Evolutionary conservation across 2,113 vertebrate genomes (phyloP).

Genomic region (Otolemur garnettii): DNA sequence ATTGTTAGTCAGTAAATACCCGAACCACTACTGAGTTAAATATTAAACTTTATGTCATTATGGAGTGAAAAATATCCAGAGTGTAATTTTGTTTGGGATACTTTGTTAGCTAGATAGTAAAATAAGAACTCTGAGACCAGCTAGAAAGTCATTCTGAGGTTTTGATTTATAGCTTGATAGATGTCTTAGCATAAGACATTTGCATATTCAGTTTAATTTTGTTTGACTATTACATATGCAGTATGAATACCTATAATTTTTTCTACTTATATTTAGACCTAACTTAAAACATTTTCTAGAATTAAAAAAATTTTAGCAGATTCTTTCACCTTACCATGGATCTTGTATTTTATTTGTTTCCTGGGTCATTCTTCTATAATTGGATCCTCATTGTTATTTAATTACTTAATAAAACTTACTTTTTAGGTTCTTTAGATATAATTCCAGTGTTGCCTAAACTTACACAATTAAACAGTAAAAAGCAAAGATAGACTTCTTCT

Average conservation of each 20-base stretch:
- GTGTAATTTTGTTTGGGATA: slow-evolving; percentile 59
- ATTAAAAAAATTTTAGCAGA: slow-evolving; percentile 46
- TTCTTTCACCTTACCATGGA: neutral
- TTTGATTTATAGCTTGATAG: slow-evolving; percentile 53
- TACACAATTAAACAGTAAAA: neutral
- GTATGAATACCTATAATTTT: slow-evolving; percentile 17
- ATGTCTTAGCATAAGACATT: slow-evolving; percentile 52
- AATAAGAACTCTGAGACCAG: slow-evolving; percentile 64
- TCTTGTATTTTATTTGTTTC: slow-evolving; percentile 38
- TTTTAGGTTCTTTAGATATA: neutral
- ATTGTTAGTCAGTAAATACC: slow-evolving; percentile 58
- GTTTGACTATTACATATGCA: neutral
- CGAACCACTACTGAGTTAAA: neutral
- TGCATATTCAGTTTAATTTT: slow-evolving; percentile 55
- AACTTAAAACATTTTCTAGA: slow-evolving; percentile 9
- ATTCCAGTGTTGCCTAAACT: neutral
- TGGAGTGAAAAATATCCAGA: slow-evolving; percentile 63
- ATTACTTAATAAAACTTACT: slow-evolving; percentile 4
- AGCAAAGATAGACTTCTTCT: neutral
- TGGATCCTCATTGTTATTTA: slow-evolving; percentile 13
- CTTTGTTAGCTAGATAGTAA: slow-evolving; percentile 41
- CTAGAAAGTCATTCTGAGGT: slow-evolving; percentile 22
- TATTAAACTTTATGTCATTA: slow-evolving; percentile 68
- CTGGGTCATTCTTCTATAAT: slow-evolving; percentile 12
- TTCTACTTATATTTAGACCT: slow-evolving; percentile 16